Base-by-base conservation (phyloP, 2,797 vertebrate species). In the Helicolenus hilgendorfi region DNA sequence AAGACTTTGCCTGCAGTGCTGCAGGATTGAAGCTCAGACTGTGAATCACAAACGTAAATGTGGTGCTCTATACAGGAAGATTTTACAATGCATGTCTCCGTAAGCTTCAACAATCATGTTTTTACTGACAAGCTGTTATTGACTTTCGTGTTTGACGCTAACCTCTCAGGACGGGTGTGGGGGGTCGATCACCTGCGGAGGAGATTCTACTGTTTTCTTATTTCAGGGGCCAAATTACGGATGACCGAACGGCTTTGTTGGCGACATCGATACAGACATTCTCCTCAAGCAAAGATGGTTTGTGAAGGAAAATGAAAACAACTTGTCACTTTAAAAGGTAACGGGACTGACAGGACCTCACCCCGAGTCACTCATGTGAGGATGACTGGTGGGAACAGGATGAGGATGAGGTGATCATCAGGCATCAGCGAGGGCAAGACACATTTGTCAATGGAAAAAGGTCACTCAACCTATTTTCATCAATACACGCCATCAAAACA, bases 401-500 rank as follows among this genome's bases (percentile, higher is more conserved):
- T 91, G 89, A 90, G 79, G 88, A 91, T 81, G 91, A 87, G 72
- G 73, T 73, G 91, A 90, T 89, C 83, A 85, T 92, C 92, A 90
- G 82, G 53, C 79, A 71, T 90, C 86, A 77, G 84, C 3, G 27
- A 88, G 85, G 81, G 69, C 63, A 71, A 79, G 85, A 90, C 86
- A 78, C 67, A 86, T 86, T 87, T 76, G 78, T 84, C 90, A 91
- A 78, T 31, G 14, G 64, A 84, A 81, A 89, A 90, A 92, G 87
- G 90, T 94, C 90, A 84, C 85, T 90, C 74, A 65, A 59, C 82
- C 88, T 89, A 86, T 91, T 96, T 86, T 86, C 86, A 93, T 92
- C 92, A 92, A 93, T 92, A 92, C 86, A 92, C 87, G 87, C 88
- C 85, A 96, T 94, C 88, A 90, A 92, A 91, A 92, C 87, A 87